Evolutionary conservation across 2,797 vertebrate genomes (phyloP), one percentile per base, ranked within the genome.

Genomic region (Myoxocephalus aenaeus): DNA sequence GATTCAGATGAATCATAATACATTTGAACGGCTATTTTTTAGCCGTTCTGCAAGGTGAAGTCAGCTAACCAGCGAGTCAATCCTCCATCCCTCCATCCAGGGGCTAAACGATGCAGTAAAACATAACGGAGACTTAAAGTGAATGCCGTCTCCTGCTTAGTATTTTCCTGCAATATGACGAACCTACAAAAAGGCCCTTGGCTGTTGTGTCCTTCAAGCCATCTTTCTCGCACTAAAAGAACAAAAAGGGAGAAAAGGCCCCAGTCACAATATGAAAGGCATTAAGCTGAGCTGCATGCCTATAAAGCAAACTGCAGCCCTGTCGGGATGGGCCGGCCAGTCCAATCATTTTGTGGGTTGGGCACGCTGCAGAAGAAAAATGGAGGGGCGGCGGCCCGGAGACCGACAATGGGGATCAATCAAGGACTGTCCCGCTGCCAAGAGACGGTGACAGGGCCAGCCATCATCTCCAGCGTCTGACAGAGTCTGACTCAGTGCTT

Each of bases 191-290:
- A 13, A 25, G 48, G 11, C 51, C 40, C 29, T 53, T 62, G 70
- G 46, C 70, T 70, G 57, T 70, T 70, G 40, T 77, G 80, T 75
- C 82, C 75, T 87, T 85, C 81, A 71, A 67, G 67, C 79, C 77
- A 58, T 82, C 76, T 20, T 57, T 64, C 51, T 65, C 61, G 56
- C 71, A 66, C 70, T 67, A 32, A 67, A 81, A 77, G 62, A 73
- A 65, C n/a, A 53, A 53, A 53, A 22, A 32, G 32, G n/a, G 67
- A 57, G 80, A 67, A 59, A 69, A 62, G 69, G 48, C 53, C 65
- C 42, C n/a, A 10, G 70, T 75, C 65, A 63, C 85, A 81, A 87
- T n/a, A 51, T 79, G 65, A 90, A 90, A 88, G 62, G 66, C 78
- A 74, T 81, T 71, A 81, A 81, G 69, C 73, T 51, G 71, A 80